Base-by-base conservation (phyloP, 2,797 vertebrate species). In the Melopsittacus undulatus region DNA sequence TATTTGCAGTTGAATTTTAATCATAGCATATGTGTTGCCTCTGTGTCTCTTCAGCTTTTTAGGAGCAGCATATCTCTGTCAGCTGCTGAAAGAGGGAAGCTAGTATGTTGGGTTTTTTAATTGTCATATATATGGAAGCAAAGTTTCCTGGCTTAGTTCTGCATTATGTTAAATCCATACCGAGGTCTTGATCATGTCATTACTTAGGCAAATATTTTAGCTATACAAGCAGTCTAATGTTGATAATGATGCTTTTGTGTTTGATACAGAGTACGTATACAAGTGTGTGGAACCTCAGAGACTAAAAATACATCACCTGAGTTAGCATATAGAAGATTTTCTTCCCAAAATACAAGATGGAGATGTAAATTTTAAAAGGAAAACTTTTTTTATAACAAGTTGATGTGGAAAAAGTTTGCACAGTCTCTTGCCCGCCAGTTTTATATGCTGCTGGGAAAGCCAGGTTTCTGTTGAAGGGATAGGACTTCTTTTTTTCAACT, bases 401-500 rank as follows among this genome's bases (percentile, higher is more conserved):
- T 38, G 6, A 61, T 87, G 72, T 78, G 87, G 91, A 79, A 88
- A 29, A 88, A n/a, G 32, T 87, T 96, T 91, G 49, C 86, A 6
- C 75, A 82, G 72, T 95, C 92, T 93, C 81, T 70, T 79, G 61
- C 63, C 94, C 94, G 43, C 54, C 14, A 8, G 6, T 76, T 85
- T 78, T 54, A 40, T 74, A 40, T 77, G 82, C 85, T 96, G 75
- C 84, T 87, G 77, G 19, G 94, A 62, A 92, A 95, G 66, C 52
- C 56, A 64, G 56, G 74, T 36, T 95, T 94, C 96, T 82, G 30
- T 82, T 90, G 56, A 91, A 92, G 17, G 79, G 79, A 56, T 94
- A 92, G 75, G 24, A 19, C 30, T 27, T 91, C 92, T 91, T 94
- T 94, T 91, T 96, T 95, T 68, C 48, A 69, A 42, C 64, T 81